Evolutionary conservation across 1,140 invertebrate genomes (phyloP).

Genomic region (Pollicipes pollicipes): DNA sequence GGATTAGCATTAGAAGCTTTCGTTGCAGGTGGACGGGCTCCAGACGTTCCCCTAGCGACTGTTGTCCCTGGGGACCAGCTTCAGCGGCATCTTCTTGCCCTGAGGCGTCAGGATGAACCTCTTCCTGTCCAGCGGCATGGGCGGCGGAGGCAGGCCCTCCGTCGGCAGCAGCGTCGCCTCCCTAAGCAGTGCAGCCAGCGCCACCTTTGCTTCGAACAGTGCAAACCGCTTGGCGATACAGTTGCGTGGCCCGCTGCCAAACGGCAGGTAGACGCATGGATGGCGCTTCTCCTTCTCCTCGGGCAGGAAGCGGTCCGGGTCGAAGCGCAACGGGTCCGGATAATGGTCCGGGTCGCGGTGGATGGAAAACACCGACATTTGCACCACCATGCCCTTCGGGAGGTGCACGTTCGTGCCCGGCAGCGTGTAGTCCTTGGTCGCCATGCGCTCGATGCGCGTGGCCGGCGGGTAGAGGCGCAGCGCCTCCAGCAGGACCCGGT

Average conservation of each 20-base stretch:
- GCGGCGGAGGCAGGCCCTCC: no score
- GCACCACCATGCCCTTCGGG: conserved; percentile 15
- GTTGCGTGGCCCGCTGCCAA: no score
- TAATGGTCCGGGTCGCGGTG: conserved; percentile 47
- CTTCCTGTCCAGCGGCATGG: no score
- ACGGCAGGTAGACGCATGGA: no score
- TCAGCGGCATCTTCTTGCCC: not conserved
- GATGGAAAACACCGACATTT: conserved; percentile 24
- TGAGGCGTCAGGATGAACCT: no score
- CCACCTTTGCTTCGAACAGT: not conserved
- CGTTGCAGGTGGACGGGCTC: no score
- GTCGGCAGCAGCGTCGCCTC: no score
- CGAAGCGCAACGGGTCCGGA: conserved; percentile 38
- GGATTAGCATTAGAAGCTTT: no score
- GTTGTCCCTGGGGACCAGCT: not conserved
- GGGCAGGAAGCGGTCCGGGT: no score
- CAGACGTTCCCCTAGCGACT: no score
- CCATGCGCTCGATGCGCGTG: conserved; percentile 34
- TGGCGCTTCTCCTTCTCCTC: no score
- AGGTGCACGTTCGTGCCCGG: conserved; percentile 23
- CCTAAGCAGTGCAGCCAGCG: not conserved
- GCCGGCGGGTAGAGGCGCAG: conserved; percentile 43
- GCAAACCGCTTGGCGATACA: no score
- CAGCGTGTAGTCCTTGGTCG: conserved; percentile 34
- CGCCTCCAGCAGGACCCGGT: conserved; percentile 33